phyloP scores from a whole-genome alignment of 2,888 invertebrate species.

The Pyrocoelia pectoralis region DNA sequence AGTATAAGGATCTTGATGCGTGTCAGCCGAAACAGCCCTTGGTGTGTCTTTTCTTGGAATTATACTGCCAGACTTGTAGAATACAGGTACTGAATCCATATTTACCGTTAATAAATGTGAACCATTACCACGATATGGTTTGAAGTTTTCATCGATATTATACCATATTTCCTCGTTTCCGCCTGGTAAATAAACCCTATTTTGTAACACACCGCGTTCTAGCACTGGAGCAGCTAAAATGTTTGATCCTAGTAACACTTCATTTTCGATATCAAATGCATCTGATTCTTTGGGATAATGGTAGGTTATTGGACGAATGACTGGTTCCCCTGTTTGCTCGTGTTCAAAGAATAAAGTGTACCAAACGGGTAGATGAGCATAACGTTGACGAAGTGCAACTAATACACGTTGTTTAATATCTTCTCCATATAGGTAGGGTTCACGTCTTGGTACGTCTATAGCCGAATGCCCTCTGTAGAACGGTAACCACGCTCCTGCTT shows the following conservation, averaged over 20 bases:
- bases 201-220: conserved; percentile 73
- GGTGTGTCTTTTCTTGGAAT: conserved; percentile 86
- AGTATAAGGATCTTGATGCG: conserved; percentile 89
- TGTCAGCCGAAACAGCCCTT: conserved; percentile 80
- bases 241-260: conserved; percentile 79
- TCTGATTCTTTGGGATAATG: conserved; percentile 84
- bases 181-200: conserved; percentile 87
- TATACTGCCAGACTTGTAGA: conserved; percentile 87
- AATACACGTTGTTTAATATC: conserved; percentile 65
- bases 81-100: conserved; percentile 79
- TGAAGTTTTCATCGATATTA: conserved; percentile 27
- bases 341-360: conserved; percentile 92
- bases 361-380: conserved; percentile 88
- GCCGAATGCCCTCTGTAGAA: conserved; percentile 97
- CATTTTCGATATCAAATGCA: conserved; percentile 80
- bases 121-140: conserved; percentile 22
- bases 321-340: conserved; percentile 80
- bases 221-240: conserved; percentile 88
- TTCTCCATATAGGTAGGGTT: conserved; percentile 91
- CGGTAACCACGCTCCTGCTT: conserved; percentile 90
- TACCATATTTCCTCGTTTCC: conserved; percentile 47
- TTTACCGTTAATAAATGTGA: conserved; percentile 23
- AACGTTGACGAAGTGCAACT: conserved; percentile 74
- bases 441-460: conserved; percentile 90
- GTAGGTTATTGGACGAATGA: conserved; percentile 88